These are phyloP conservation scores for Anthopleura sola DNA, from an alignment of 64 coral and sea anemone genomes.

Conservation along the genomic window DNA sequence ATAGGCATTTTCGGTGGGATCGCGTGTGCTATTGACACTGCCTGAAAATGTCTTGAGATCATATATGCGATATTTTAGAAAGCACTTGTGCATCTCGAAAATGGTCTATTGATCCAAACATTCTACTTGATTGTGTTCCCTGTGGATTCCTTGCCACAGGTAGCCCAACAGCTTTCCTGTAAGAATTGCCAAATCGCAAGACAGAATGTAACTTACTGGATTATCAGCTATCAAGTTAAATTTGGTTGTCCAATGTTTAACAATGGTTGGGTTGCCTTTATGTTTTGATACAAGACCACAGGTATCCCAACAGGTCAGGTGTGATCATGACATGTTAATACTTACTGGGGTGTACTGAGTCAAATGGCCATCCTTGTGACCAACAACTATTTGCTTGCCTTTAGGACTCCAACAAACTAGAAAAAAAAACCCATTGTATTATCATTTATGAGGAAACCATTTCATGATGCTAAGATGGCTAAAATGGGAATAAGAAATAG, in stretches of 20 bases:
- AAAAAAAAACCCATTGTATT: not conserved
- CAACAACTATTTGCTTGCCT: conserved; percentile 93
- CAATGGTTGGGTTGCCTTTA: not conserved
- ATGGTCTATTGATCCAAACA: not conserved
- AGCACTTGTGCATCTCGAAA: no score
- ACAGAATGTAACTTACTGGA: not conserved
- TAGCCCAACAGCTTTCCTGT: not conserved
- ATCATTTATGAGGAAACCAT: no score
- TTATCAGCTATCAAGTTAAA: not conserved
- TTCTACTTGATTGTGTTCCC: not conserved
- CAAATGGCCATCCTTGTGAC: conserved; percentile 71
- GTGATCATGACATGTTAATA: not conserved
- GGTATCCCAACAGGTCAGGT: not conserved
- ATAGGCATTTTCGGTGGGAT: no score
- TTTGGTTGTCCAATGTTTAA: not conserved
- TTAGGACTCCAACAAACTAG: conserved; percentile 99
- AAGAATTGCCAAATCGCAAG: not conserved
- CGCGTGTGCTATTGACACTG: no score
- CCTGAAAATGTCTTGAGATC: no score
- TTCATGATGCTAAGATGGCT: no score
- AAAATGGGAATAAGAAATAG: no score
- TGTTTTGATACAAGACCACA: not conserved
- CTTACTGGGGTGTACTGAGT: conserved; percentile 72
- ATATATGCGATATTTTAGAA: no score
- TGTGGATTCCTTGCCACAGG: not conserved